Percentiles rank a stretch among this genome's conserved stretches.
Evolutionary conservation across 2,797 vertebrate genomes (phyloP).

Genomic region (Varecia variegata): DNA sequence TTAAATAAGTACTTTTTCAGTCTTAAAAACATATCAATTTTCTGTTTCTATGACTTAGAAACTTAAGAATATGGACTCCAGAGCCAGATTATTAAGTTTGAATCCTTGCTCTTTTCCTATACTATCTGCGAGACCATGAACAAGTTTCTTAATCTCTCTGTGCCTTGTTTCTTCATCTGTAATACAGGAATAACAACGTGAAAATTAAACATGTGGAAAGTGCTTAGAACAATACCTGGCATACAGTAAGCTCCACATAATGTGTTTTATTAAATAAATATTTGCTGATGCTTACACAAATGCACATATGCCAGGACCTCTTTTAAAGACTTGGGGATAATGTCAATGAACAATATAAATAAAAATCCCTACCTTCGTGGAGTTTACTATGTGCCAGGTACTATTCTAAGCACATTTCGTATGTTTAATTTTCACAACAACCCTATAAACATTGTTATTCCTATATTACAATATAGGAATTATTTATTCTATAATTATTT

Average conservation of each 20-base stretch:
- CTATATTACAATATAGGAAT: neutral
- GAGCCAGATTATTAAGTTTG: neutral
- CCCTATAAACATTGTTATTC: neutral
- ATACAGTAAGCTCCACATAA: neutral
- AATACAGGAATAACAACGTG: neutral
- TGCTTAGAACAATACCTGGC: neutral
- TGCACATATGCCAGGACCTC: neutral
- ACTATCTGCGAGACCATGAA: neutral
- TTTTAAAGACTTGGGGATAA: neutral
- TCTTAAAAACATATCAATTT: neutral
- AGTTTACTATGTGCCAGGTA: neutral
- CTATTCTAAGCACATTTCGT: neutral
- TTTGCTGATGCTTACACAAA: neutral
- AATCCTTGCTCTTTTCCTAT: neutral
- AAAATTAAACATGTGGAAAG: constrained; percentile 24
- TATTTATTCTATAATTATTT: neutral
- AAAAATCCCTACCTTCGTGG: neutral
- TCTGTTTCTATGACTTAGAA: neutral
- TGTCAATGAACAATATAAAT: constrained; percentile 4
- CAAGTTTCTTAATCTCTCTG: neutral
- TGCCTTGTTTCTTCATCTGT: neutral
- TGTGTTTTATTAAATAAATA: neutral
- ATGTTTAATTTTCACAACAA: neutral
- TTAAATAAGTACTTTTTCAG: neutral
- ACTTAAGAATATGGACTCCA: neutral